phyloP scores from a whole-genome alignment of 2,113 vertebrate genomes.

The Oreocharis arfaki region DNA sequence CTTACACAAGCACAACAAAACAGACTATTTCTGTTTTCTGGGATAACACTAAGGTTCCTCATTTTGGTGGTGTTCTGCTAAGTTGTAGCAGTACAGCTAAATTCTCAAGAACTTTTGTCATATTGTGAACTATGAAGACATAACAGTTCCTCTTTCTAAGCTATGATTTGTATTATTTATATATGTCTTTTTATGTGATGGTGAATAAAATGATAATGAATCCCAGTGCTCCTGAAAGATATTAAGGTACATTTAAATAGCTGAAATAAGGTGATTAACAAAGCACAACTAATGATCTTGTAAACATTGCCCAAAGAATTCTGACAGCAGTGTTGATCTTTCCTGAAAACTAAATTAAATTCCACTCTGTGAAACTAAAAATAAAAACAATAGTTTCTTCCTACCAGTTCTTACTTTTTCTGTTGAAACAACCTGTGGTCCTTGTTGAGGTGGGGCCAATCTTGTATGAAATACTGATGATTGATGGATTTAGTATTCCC shows the following conservation, averaged over 20 bases:
- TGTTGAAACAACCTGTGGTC: not conserved
- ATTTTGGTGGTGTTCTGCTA: not conserved
- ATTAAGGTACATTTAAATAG: not conserved
- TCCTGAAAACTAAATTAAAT: not conserved
- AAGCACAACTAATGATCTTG: not conserved
- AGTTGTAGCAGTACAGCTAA: not conserved
- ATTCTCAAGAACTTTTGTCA: not conserved
- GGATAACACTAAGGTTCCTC: not conserved
- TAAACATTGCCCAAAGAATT: not conserved
- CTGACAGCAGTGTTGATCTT: not conserved
- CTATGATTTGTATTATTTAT: slow-evolving; percentile 46
- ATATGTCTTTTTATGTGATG: not conserved
- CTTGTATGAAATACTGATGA: not conserved
- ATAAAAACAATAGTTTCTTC: not conserved
- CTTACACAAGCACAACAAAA: not conserved
- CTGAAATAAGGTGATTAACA: not conserved
- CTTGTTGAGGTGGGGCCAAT: not conserved
- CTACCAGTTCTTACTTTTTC: not conserved
- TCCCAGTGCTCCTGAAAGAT: not conserved
- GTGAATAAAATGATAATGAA: not conserved
- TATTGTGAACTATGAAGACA: not conserved
- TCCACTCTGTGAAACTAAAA: not conserved
- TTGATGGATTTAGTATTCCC: not conserved
- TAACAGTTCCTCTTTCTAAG: not conserved
- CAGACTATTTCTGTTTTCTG: not conserved